These are phyloP conservation scores for Corythornis leucogaster DNA, from an alignment of 2,797 vertebrate genomes.

Conservation along the genomic window DNA sequence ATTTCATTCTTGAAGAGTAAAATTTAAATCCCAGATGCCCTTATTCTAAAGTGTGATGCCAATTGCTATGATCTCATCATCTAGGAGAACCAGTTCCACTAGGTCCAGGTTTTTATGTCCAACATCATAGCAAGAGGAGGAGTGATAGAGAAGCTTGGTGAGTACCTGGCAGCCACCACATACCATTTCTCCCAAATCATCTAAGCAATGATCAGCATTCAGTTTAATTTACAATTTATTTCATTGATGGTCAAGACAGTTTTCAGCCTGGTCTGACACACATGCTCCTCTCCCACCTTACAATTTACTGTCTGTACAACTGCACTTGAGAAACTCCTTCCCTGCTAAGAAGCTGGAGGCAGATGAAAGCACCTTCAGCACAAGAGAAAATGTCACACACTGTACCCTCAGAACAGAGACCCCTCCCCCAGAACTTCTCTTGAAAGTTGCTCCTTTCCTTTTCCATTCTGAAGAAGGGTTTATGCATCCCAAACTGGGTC, in stretches of 20 bases:
- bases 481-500: neutral
- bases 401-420: neutral
- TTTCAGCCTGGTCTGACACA: neutral
- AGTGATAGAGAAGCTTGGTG: neutral
- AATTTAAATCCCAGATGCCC: neutral
- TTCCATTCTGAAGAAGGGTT: neutral
- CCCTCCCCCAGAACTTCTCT: neutral
- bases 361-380: neutral
- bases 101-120: neutral
- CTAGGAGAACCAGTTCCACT: neutral
- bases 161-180: neutral
- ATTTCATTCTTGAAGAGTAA: neutral
- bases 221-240: neutral
- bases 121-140: neutral
- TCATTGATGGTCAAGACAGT: neutral
- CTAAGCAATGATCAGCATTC: neutral
- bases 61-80: neutral
- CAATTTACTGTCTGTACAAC: neutral
- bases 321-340: neutral
- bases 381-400: neutral
- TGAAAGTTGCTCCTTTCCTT: neutral
- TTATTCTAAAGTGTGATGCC: neutral
- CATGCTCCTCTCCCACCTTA: neutral
- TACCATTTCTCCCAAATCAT: neutral
- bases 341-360: neutral